Evolutionary conservation across 2,888 invertebrate species (phyloP), one percentile per base, ranked within the genome.

Genomic region (Iselma pallidipennis): DNA sequence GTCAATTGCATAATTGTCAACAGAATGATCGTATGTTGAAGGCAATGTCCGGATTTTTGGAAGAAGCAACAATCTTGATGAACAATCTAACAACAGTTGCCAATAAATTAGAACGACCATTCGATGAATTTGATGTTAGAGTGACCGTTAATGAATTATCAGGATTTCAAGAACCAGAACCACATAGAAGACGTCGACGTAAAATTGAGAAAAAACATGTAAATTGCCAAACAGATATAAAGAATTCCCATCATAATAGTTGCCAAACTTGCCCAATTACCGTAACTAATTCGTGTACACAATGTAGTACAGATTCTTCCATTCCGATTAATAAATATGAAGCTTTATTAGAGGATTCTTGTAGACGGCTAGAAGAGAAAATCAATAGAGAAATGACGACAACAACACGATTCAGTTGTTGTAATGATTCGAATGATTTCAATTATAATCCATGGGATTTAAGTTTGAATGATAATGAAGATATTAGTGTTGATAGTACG

Each of bases 41-140:
- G 64, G 78, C 78, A 0, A 82, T 83, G 77, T 77, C 82, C 2
- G 76, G 76, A 29, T 83, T 83, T 65, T 72, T 83, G 59, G 79
- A 79, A 65, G 82, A 83, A 74, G 82, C 82, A 2, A 79, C 81
- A 6, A 73, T 70, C 59, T 61, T 83, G 14, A 81, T 83, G 74
- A 74, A 70, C 3, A 81, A 80, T 63, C 61, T 83, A 26, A 66
- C 69, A 26, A 68, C 71, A 28, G 74, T 74, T 4, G 72, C 78
- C 0, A 69, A 62, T 26, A 71, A 72, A 57, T 54, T 76, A 0
- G 74, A 76, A 63, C 26, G 23, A 5, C 19, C 48, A 19, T 26
- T 59, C 4, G 63, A 69, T 28, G 72, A 75, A n/a, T 80, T 74
- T 58, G 78, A 79, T 42, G 56, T 80, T 28, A 73, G 81, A 55